Evolutionary conservation across 2,797 vertebrate genomes (phyloP).

Genomic region (Coracias cyanogaster): DNA sequence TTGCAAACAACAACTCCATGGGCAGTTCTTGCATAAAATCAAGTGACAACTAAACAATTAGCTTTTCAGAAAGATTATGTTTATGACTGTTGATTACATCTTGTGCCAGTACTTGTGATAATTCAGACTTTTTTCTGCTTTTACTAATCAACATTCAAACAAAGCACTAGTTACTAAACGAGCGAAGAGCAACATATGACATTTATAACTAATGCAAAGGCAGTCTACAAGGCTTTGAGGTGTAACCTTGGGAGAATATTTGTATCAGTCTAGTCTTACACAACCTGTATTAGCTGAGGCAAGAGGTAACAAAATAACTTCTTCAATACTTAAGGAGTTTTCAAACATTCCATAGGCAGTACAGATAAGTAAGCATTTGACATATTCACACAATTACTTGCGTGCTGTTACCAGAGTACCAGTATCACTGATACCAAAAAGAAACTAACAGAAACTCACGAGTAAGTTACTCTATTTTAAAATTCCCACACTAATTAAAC

Average conservation of each 20-base stretch:
- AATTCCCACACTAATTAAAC: background rate
- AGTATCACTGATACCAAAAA: background rate
- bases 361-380: background rate
- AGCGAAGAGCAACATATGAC: background rate
- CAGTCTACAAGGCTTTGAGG: background rate
- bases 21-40: background rate
- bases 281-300: background rate
- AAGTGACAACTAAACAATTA: background rate
- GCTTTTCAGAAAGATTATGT: background rate
- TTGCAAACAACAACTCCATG: background rate
- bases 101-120: background rate
- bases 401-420: background rate
- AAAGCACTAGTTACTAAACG: background rate
- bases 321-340: background rate
- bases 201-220: background rate
- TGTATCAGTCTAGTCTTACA: background rate
- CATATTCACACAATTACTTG: background rate
- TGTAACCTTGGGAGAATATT: background rate
- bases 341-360: background rate
- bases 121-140: background rate
- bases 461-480: background rate
- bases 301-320: background rate
- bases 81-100: background rate
- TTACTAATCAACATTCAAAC: background rate
- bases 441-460: background rate